phyloP scores from a whole-genome alignment of 1,140 invertebrate species.

The Brachionus plicatilis region DNA sequence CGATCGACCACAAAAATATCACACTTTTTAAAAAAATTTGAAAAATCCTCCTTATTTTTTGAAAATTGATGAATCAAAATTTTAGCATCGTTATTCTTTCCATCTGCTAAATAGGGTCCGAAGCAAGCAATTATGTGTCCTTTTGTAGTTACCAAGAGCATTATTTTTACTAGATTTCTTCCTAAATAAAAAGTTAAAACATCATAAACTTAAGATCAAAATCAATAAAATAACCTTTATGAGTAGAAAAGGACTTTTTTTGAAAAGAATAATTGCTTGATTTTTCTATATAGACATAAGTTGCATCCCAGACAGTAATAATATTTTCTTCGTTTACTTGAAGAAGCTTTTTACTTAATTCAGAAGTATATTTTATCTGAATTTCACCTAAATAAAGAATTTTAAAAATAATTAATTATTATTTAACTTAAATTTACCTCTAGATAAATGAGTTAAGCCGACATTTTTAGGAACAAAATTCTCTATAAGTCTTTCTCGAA shows the following conservation, averaged over 20 bases:
- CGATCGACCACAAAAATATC: background rate
- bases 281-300: constrained; percentile 8
- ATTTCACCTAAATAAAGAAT: background rate
- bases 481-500: too few species aligned
- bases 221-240: background rate
- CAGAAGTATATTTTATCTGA: background rate
- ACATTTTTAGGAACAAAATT: background rate
- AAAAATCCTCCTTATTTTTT: background rate
- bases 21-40: background rate
- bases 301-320: background rate
- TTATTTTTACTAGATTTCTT: background rate
- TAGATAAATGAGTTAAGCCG: background rate
- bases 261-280: background rate
- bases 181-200: background rate
- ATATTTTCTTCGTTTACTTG: background rate
- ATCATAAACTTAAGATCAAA: background rate
- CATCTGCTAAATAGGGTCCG: background rate
- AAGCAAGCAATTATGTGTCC: background rate
- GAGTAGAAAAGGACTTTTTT: background rate
- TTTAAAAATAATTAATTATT: too few species aligned
- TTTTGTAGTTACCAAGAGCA: background rate
- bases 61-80: background rate
- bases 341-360: background rate
- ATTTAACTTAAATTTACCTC: background rate
- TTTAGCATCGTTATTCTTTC: background rate